phyloP scores from a whole-genome alignment of 2,113 vertebrate species.

The Pongo abelii region DNA sequence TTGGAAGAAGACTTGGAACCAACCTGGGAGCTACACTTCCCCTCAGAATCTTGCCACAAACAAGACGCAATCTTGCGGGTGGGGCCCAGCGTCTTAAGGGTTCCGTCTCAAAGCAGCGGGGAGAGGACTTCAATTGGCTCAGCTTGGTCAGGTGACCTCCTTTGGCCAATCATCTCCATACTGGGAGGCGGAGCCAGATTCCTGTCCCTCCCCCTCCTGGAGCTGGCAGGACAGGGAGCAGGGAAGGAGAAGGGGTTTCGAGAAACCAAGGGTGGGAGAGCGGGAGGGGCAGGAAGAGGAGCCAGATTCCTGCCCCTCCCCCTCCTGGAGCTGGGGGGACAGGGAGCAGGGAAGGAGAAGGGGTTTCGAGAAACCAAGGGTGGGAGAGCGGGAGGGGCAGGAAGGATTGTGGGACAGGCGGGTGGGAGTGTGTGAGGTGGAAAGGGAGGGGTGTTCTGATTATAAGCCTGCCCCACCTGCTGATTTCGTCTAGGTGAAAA shows the following conservation, averaged over 20 bases:
- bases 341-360: too few species aligned
- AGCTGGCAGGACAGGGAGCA: too few species aligned
- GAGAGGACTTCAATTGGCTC: neutral
- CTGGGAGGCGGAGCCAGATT: neutral
- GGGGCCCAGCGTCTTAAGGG: accelerated
- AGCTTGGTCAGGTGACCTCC: neutral
- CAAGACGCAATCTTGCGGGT: accelerated
- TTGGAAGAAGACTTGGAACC: neutral
- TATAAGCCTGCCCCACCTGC: accelerated
- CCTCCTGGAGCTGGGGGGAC: too few species aligned
- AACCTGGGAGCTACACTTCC: too few species aligned
- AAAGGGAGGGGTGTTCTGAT: too few species aligned
- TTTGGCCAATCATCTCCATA: neutral
- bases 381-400: too few species aligned
- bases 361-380: too few species aligned
- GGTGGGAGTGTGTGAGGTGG: neutral
- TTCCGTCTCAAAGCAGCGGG: neutral
- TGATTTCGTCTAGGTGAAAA: neutral
- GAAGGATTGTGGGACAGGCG: too few species aligned
- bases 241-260: too few species aligned
- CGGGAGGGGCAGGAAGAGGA: neutral
- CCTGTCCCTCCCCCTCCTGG: neutral
- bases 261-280: too few species aligned
- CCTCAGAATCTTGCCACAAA: accelerated
- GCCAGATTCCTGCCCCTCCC: neutral